A percentile compares a stretch with the other conserved stretches of the same genome.
These are phyloP conservation scores for Tichodroma muraria DNA, from an alignment of 2,113 vertebrate genomes.

Conservation along the genomic window DNA sequence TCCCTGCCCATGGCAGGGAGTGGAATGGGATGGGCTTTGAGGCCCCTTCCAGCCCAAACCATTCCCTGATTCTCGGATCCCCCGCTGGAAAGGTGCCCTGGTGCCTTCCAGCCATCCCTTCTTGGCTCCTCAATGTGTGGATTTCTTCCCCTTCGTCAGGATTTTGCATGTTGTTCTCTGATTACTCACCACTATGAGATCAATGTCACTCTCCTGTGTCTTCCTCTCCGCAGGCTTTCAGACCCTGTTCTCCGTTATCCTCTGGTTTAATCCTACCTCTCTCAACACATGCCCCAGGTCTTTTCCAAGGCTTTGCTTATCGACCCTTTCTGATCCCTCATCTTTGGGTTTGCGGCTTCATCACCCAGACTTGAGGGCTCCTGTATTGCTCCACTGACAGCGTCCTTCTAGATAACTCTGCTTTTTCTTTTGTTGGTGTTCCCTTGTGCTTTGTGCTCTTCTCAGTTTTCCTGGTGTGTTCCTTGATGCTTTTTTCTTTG, in stretches of 20 bases:
- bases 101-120: neutral
- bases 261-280: too few species aligned
- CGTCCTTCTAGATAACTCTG: neutral
- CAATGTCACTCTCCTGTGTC: too few species aligned
- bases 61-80: neutral
- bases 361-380: neutral
- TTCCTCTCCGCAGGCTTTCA: neutral
- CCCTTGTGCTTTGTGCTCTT: too few species aligned
- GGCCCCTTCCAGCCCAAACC: neutral
- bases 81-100: neutral
- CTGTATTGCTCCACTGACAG: neutral
- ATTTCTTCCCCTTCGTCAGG: neutral
- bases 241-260: neutral
- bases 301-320: neutral
- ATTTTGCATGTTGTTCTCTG: rapidly evolving
- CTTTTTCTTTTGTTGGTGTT: neutral
- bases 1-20: too few species aligned
- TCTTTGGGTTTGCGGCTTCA: neutral
- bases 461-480: neutral
- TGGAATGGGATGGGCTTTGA: neutral
- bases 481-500: neutral
- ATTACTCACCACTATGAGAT: rapidly evolving
- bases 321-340: rapidly evolving
- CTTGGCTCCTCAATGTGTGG: neutral
- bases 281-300: neutral